Evolutionary conservation across 1,140 invertebrate genomes (phyloP), one percentile per base, ranked within the genome.

Genomic region (Bombus pyrosoma): DNA sequence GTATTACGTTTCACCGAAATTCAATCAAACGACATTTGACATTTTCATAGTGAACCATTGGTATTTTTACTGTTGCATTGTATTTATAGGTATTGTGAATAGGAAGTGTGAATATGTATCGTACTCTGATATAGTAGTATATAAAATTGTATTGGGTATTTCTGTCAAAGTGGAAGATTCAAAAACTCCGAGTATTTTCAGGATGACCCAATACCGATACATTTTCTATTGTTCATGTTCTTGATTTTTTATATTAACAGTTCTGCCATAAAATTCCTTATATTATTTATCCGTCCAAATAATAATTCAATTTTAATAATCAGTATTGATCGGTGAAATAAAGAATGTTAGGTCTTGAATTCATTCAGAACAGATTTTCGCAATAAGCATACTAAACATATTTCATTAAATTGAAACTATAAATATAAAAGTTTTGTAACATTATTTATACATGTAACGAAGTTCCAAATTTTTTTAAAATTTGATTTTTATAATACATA

Each of bases 231-330:
- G 43, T 43, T 57, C 0, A 32, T 75, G 9, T 37, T n/a, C 22
- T 83, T 53, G 37, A 34, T 41, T 3, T 66, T 37, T 81, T 57
- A 34, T 57, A 78, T 34, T 53, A 78, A 25, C 43, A 78, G 9
- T 78, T 43, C 28, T 28, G 8, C 10, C 1, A 78, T 57, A 39
- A 32, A 47, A 43, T 34, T 57, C 37, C 3, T 43, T 78, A 41
- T 64, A 62, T 59, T 87, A 78, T 59, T 86, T 72, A 25, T 89
- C 88, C 88, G 88, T 89, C 88, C 88, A 86, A 39, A 47, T 12
- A 41, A 77, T 13, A 69, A 71, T 76, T 59, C 37, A 87, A 13
- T 80, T 87, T 47, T 28, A 22, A 18, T 43, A 41, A 39, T 62
- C 47, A 81, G 68, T 81, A 81, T 81, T 41, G 8, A 81, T 39